A percentile compares a stretch with the other conserved stretches of the same genome.
Conservation (phyloP, 2,113 vertebrate species). For the Turdus rufiventris region DNA sequence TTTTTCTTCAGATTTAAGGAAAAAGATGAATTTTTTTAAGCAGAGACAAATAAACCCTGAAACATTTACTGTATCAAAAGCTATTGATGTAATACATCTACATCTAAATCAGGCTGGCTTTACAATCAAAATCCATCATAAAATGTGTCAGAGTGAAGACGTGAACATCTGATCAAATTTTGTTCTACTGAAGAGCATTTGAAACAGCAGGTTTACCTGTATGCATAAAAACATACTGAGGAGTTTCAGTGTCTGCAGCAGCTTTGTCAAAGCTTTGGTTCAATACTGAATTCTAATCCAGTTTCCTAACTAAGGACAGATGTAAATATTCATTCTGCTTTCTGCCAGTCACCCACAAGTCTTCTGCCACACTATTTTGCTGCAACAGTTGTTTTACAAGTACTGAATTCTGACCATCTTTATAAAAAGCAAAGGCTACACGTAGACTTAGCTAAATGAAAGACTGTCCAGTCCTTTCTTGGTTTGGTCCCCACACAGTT, state of each 20-base stretch:
- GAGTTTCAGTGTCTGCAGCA: not conserved
- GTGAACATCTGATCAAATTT: not conserved
- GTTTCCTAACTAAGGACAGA: not conserved
- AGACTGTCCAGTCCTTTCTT: not conserved
- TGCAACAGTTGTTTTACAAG: not conserved
- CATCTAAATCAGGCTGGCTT: not conserved
- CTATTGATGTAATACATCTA: not conserved
- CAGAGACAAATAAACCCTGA: not conserved
- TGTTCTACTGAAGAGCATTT: not conserved
- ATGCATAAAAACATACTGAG: not conserved
- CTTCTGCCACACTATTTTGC: not conserved
- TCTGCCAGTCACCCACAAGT: not conserved
- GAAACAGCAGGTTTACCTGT: not conserved
- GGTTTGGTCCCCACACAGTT: accelerated
- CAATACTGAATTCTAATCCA: not conserved
- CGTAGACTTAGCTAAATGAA: not conserved
- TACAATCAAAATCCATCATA: not conserved
- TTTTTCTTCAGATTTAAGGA: not conserved
- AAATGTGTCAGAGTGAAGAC: not conserved
- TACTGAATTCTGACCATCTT: not conserved
- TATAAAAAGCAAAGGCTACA: not conserved
- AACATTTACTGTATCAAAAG: not conserved
- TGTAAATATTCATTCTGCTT: not conserved
- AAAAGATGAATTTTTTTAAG: not conserved
- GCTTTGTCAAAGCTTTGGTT: not conserved